A percentile compares a stretch with the other conserved stretches of the same genome.
phyloP scores from a whole-genome alignment of 2,888 invertebrate species.

The Icerya purchasi region DNA sequence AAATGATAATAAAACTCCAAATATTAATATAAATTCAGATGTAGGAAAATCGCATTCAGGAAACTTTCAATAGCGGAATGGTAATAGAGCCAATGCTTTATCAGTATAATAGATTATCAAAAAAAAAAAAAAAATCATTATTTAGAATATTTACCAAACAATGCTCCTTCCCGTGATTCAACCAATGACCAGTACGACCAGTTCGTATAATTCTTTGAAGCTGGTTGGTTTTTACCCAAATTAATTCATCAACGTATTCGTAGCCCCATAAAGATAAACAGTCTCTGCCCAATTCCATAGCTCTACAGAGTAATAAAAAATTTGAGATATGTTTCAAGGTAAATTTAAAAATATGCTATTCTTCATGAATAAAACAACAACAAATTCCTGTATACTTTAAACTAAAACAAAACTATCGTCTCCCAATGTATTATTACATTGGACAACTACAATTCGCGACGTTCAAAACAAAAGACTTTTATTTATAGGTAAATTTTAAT shows the following conservation, averaged over 20 bases:
- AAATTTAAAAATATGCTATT: background rate
- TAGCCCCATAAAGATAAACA: conserved; percentile 94
- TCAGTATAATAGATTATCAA: no score
- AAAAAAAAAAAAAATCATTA: no score
- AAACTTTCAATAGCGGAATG: no score
- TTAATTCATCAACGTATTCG: conserved; percentile 85
- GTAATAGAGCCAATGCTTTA: no score
- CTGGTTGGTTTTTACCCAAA: conserved; percentile 99
- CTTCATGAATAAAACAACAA: background rate
- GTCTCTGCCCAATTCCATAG: conserved; percentile 89
- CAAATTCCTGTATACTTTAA: background rate
- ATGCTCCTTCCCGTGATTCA: conserved; percentile 96
- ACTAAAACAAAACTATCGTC: no score
- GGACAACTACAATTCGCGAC: no score
- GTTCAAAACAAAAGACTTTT: no score
- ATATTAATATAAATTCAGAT: no score
- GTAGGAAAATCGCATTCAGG: no score
- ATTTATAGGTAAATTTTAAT: no score
- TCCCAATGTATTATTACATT: no score
- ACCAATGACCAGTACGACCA: conserved; percentile 92
- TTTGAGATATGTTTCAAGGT: background rate
- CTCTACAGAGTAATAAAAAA: conserved; percentile 31
- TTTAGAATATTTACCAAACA: conserved; percentile 42
- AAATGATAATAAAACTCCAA: background rate
- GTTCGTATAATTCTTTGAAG: conserved; percentile 89